phyloP scores from a whole-genome alignment of 2,888 invertebrate genomes.

The Galerucella nymphaeae region DNA sequence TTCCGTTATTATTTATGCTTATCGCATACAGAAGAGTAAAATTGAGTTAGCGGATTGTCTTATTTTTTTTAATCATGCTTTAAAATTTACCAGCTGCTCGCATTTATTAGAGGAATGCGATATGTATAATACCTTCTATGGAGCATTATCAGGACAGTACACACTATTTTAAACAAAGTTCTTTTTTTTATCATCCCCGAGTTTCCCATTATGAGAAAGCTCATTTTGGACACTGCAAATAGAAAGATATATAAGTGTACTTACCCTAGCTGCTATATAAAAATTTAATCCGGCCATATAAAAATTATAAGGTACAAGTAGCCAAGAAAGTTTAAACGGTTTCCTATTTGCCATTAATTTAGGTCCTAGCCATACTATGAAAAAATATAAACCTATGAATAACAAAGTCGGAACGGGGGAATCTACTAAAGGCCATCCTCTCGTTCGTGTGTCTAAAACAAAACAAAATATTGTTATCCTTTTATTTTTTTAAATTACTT shows the following conservation, averaged over 20 bases:
- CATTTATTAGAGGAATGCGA: too few relatives aligned
- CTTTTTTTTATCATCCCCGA: too few relatives aligned
- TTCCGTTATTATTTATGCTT: too few relatives aligned
- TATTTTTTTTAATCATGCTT: too few relatives aligned
- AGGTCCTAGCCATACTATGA: constrained; percentile 84
- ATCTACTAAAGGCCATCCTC: constrained; percentile 87
- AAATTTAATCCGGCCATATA: constrained; percentile 84
- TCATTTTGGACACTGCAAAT: neutral
- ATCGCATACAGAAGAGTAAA: too few relatives aligned
- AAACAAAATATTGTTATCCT: constrained; percentile 9
- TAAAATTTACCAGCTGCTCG: too few relatives aligned
- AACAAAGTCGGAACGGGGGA: constrained; percentile 80
- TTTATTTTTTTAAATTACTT: too few relatives aligned
- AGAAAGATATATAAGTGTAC: neutral
- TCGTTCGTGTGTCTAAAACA: constrained; percentile 79
- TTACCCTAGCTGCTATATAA: constrained; percentile 84
- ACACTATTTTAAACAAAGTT: too few relatives aligned
- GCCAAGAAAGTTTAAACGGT: constrained; percentile 80
- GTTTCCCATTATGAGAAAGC: too few relatives aligned
- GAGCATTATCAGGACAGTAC: too few relatives aligned
- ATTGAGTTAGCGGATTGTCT: too few relatives aligned
- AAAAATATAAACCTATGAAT: constrained; percentile 78
- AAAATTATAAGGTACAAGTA: constrained; percentile 87
- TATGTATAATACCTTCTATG: too few relatives aligned
- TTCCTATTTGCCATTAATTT: constrained; percentile 81